Evolutionary conservation across 2,797 vertebrate genomes (phyloP), one percentile per base, ranked within the genome.

Genomic region (Triplophysa yarkandensis): DNA sequence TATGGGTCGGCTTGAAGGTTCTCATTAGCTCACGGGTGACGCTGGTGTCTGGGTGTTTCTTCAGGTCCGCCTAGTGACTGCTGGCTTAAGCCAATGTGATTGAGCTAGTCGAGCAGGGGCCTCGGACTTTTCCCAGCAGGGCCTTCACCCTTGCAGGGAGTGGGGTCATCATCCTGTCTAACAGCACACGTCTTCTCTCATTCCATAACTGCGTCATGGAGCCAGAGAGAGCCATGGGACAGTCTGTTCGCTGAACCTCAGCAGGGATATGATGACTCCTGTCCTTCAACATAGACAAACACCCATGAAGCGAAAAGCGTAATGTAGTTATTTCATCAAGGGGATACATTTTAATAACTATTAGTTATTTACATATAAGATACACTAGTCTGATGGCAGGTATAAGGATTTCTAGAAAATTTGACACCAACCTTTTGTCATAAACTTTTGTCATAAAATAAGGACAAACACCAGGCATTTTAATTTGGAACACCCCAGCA

Each of bases 21-120:
- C 83, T 86, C 83, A 88, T 90, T 89, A 89, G 80, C 70, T 77
- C 77, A 68, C 65, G 78, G 72, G 74, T 64, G 71, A 82, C 76
- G 76, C 46, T 68, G 71, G 82, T 85, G 83, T 87, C 81, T 84
- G 86, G 82, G 80, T 85, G 85, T 88, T 67, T 84, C 86, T 87
- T 48, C 57, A 55, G 39, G 76, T 81, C 79, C 77, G 77, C 77
- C 68, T 71, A 78, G 43, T 58, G 52, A 80, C 70, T 48, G 76
- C 77, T 83, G 79, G 30, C 73, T 84, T 84, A 72, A 82, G 80
- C 87, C 83, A 83, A 79, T 80, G 77, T 84, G 81, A 86, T 81
- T 84, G 85, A 84, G 79, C 77, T 78, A 73, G 79, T 63, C 70
- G 16, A 44, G 83, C 70, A 65, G 65, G 3, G 67, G 83, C 84